These are phyloP conservation scores for Apaloderma vittatum DNA, from an alignment of 2,113 vertebrate genomes.

Conservation along the genomic window DNA sequence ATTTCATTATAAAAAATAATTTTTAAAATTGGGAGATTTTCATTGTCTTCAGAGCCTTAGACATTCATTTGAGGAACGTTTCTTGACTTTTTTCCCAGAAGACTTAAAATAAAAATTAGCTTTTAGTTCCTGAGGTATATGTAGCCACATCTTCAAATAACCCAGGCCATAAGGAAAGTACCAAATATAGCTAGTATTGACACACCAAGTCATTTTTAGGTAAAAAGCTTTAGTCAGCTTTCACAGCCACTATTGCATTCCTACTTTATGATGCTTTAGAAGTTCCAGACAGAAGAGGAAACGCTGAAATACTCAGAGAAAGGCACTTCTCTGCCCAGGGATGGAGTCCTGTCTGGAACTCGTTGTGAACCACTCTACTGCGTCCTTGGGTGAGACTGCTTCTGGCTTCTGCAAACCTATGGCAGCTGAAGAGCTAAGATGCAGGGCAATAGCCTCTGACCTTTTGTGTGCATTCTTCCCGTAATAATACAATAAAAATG, in stretches of 20 bases:
- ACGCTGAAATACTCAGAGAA: constrained; percentile 53
- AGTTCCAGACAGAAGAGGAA: constrained; percentile 70
- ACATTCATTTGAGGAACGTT: background rate
- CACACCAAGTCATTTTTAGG: constrained; percentile 34
- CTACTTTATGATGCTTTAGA: constrained; percentile 62
- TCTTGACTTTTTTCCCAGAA: background rate
- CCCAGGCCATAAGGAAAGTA: background rate
- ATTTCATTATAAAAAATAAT: background rate
- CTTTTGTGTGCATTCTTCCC: constrained; percentile 47
- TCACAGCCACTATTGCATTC: constrained; percentile 61
- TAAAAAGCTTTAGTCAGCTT: constrained; percentile 48
- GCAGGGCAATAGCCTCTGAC: constrained; percentile 16
- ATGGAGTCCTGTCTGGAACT: constrained; percentile 49
- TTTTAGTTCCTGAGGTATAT: background rate
- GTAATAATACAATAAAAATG: constrained; percentile 42
- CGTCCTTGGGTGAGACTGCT: background rate
- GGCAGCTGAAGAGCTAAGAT: constrained; percentile 22
- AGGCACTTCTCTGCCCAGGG: background rate
- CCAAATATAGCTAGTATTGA: constrained; percentile 8
- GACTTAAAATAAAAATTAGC: background rate
- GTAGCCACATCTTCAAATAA: background rate
- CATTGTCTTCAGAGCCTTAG: background rate
- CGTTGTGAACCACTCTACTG: background rate
- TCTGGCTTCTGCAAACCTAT: constrained; percentile 32
- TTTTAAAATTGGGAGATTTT: background rate